Evolutionary conservation across 2,113 vertebrate species (phyloP).

Genomic region (Myotis yumanensis): DNA sequence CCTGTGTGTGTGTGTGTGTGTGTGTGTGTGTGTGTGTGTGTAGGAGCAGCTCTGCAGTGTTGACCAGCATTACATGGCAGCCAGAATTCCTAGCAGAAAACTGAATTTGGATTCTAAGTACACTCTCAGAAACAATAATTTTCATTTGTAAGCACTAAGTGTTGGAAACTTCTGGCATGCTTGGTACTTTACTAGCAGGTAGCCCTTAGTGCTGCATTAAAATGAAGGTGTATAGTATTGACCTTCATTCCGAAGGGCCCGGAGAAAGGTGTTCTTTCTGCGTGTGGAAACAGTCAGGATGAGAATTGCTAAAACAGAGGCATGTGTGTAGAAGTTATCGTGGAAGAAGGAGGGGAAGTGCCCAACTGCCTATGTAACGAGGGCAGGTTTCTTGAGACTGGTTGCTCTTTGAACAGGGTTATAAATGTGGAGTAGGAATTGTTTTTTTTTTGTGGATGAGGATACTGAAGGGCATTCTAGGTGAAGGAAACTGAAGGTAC

Average conservation of each 20-base stretch:
- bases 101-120: background rate
- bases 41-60: background rate
- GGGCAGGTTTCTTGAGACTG: background rate
- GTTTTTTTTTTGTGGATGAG: background rate
- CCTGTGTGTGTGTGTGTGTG: background rate
- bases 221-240: background rate
- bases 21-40: background rate
- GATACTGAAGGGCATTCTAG: background rate
- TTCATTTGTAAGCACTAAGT: background rate
- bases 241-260: background rate
- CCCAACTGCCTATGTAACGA: background rate
- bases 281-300: background rate
- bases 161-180: background rate
- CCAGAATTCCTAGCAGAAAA: background rate
- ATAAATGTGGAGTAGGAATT: background rate
- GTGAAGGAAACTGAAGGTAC: background rate
- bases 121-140: background rate
- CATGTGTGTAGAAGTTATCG: background rate
- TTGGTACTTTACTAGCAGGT: background rate
- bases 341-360: background rate
- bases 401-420: background rate
- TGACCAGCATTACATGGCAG: background rate
- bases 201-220: background rate
- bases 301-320: background rate
- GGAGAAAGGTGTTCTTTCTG: background rate